A percentile compares a stretch with the other conserved stretches of the same genome.
phyloP scores from a whole-genome alignment of 2,113 vertebrate species.

The Mionectes macconnelli region DNA sequence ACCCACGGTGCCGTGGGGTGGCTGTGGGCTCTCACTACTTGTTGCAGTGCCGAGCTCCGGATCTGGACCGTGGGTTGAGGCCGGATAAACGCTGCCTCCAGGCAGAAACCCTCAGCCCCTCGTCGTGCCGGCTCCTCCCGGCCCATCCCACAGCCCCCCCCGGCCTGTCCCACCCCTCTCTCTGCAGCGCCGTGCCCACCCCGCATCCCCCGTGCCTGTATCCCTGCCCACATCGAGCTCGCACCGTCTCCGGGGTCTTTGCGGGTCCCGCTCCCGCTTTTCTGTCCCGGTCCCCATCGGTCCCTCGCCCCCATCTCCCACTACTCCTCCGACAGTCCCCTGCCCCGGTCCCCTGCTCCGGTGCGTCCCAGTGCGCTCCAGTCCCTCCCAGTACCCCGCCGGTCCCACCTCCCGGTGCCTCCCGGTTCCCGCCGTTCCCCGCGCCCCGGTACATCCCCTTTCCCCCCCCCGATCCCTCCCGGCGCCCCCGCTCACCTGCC shows the following conservation, averaged over 20 bases:
- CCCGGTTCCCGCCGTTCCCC: background rate
- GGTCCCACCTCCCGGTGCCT: background rate
- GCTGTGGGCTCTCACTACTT: background rate
- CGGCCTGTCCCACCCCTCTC: background rate
- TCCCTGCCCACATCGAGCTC: background rate
- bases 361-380: background rate
- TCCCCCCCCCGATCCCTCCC: background rate
- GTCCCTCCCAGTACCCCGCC: background rate
- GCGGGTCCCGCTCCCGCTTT: background rate
- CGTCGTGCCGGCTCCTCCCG: rapidly evolving
- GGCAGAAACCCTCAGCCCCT: background rate
- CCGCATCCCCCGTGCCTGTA: background rate
- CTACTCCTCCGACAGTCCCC: background rate
- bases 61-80: background rate
- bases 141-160: background rate
- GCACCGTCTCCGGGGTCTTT: background rate
- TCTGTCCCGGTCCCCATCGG: background rate
- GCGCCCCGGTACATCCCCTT: too few relatives aligned
- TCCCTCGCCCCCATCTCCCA: background rate
- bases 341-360: background rate
- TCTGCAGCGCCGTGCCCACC: background rate
- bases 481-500: constrained; percentile 82
- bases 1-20: background rate
- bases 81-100: background rate
- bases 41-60: background rate